Evolutionary conservation across 2,113 vertebrate species (phyloP).

Genomic region (Caranx melampygus): DNA sequence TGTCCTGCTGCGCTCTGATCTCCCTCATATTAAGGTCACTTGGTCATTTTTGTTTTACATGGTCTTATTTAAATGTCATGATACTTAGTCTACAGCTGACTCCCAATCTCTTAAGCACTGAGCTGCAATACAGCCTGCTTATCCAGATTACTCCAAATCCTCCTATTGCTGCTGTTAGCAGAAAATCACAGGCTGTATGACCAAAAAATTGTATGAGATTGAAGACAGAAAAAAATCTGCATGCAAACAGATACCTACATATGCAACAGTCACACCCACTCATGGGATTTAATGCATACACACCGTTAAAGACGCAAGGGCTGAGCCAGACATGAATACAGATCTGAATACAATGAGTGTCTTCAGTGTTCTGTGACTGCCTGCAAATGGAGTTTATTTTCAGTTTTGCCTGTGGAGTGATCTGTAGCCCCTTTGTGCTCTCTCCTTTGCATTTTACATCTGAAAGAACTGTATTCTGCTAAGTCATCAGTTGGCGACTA

Average conservation of each 20-base stretch:
- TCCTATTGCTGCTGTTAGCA: constrained; percentile 58
- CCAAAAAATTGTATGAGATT: constrained; percentile 28
- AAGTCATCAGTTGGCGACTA: constrained; percentile 36
- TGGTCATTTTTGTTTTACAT: constrained; percentile 48
- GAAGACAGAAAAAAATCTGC: constrained; percentile 35
- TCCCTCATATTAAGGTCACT: constrained; percentile 64
- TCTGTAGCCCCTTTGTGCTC: constrained; percentile 62
- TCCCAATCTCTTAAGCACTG: constrained; percentile 61
- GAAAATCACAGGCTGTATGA: constrained; percentile 52
- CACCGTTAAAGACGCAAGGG: constrained; percentile 20
- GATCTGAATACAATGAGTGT: constrained; percentile 50
- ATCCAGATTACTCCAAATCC: constrained; percentile 77
- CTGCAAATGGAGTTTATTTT: constrained; percentile 55
- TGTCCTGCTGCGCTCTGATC: background rate
- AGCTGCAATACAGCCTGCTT: constrained; percentile 62
- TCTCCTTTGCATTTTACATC: constrained; percentile 39
- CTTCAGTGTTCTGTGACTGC: constrained; percentile 49
- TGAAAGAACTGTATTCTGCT: constrained; percentile 57
- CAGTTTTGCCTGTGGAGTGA: constrained; percentile 21
- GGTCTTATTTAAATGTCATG: constrained; percentile 49
- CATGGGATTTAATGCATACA: constrained; percentile 34
- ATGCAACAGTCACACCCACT: constrained; percentile 20
- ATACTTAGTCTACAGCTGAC: constrained; percentile 52
- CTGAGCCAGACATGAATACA: constrained; percentile 52
- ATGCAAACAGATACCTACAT: constrained; percentile 15